Percentiles rank a stretch among this genome's conserved stretches.
These are phyloP conservation scores for Epiblema foenella DNA, from an alignment of 2,888 invertebrate species.

Conservation along the genomic window DNA sequence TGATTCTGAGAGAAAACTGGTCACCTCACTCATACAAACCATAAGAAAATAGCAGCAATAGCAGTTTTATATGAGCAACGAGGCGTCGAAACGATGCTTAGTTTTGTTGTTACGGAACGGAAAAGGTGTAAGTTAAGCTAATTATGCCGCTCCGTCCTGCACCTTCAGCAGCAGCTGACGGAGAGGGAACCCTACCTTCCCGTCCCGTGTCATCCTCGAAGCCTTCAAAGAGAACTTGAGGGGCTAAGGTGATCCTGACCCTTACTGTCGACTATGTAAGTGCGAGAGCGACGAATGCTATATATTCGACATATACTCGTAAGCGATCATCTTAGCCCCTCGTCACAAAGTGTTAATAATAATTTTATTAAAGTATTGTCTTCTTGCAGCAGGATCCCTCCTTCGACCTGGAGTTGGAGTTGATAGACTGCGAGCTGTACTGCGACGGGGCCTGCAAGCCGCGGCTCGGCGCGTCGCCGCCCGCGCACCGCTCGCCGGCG, in stretches of 20 bases:
- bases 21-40: background rate
- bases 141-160: no score
- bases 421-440: conserved; percentile 75
- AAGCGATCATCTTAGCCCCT: no score
- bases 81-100: background rate
- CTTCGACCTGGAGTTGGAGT: conserved; percentile 72
- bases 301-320: no score
- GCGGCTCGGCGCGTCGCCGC: conserved; percentile 70
- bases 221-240: no score
- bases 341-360: no score
- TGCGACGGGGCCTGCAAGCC: conserved; percentile 75
- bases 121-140: no score
- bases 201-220: no score
- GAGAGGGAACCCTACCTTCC: conserved; percentile 59
- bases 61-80: no score
- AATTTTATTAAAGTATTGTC: background rate
- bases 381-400: conserved; percentile 62
- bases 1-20: background rate
- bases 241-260: no score
- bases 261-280: no score
- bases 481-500: conserved; percentile 61
- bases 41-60: no score
- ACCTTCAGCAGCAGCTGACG: conserved; percentile 52
- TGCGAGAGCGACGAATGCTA: no score
- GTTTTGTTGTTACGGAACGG: background rate